A percentile compares a stretch with the other conserved stretches of the same genome.
These are phyloP conservation scores for Scaptodrosophila lebanonensis DNA, from an alignment of 1,140 invertebrate genomes.

Conservation along the genomic window DNA sequence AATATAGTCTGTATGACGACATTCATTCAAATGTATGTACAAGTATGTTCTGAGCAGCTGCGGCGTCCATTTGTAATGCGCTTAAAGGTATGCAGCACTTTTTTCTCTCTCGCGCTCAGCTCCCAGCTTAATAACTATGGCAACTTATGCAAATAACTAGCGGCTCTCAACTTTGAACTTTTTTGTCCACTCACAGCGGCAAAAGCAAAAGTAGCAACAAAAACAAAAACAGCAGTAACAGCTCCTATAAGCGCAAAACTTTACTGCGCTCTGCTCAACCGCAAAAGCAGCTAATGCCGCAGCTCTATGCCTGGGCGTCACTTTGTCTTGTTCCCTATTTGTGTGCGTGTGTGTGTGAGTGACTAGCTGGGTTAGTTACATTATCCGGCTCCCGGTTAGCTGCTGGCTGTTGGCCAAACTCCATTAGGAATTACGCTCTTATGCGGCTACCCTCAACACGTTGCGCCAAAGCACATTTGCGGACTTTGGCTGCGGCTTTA, in stretches of 20 bases:
- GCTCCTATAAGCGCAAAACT: neutral
- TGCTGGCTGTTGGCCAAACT: neutral
- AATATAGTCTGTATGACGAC: too few relatives aligned
- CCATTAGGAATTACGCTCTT: slow-evolving; percentile 14
- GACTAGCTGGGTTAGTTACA: neutral
- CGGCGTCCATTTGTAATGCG: slow-evolving; percentile 62
- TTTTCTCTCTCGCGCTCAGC: slow-evolving; percentile 18
- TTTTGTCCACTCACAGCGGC: slow-evolving; percentile 16
- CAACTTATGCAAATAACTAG: slow-evolving; percentile 70
- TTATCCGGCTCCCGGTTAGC: neutral
- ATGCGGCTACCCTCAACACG: neutral
- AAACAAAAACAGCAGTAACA: slow-evolving; percentile 22
- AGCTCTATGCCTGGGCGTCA: too few relatives aligned
- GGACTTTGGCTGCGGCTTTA: neutral
- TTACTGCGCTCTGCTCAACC: slow-evolving; percentile 37
- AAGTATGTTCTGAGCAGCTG: too few relatives aligned
- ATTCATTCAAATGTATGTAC: too few relatives aligned
- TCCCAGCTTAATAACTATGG: slow-evolving; percentile 66
- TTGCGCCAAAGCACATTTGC: slow-evolving; percentile 13
- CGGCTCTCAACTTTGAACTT: slow-evolving; percentile 46
- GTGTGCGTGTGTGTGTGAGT: slow-evolving; percentile 18
- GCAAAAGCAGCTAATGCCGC: slow-evolving; percentile 66
- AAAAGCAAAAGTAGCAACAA: neutral
- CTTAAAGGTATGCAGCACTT: slow-evolving; percentile 56
- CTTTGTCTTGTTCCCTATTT: slow-evolving; percentile 5